Evolutionary conservation across 2,888 invertebrate species (phyloP), one percentile per base, ranked within the genome.

Genomic region (Clitarchus hookeri): DNA sequence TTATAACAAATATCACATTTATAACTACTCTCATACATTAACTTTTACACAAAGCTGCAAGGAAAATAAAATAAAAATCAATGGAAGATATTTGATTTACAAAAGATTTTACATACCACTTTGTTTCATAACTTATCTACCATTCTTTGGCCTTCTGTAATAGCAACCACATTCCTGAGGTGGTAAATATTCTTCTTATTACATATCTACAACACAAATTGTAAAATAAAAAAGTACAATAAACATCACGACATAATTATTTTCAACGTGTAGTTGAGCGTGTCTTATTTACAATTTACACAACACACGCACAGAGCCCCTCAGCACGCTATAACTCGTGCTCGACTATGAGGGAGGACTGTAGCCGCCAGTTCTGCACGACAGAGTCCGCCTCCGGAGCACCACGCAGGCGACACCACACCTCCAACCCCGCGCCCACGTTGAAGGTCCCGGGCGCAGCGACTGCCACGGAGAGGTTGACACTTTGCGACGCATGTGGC

Each of bases 371-470:
- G 11, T 84, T 86, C 84, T 89, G 89, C 27, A 86, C 82, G 25
- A 89, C 88, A 80, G 87, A 86, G 78, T 88, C 88, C 27, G 86
- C 86, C 78, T 88, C 88, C 23, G 87, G 87, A 23, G 87, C 87
- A 48, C 86, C 80, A 89, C 88, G 48, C 6, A 83, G 88, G 87
- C 85, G 91, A 89, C 92, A 92, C 87, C 90, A 92, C n/a, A 94
- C 90, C 89, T 93, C 92, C 90, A 95, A 92, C 84, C 94, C 93
- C 19, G 94, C 92, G 84, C 95, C 95, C 87, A 96, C 92, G 89
- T 95, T 93, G 91, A 94, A 96, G 11, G 95, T 94, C 87, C 96
- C 96, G 54, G 95, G 94, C 77, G 93, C 91, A 44, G 94, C 93
- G 88, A 95, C 92, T 87, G 94, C 92, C 26, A 94, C 94, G 86